Base-by-base conservation (phyloP, 2,888 invertebrate genomes). In the Anticlea derivata region DNA sequence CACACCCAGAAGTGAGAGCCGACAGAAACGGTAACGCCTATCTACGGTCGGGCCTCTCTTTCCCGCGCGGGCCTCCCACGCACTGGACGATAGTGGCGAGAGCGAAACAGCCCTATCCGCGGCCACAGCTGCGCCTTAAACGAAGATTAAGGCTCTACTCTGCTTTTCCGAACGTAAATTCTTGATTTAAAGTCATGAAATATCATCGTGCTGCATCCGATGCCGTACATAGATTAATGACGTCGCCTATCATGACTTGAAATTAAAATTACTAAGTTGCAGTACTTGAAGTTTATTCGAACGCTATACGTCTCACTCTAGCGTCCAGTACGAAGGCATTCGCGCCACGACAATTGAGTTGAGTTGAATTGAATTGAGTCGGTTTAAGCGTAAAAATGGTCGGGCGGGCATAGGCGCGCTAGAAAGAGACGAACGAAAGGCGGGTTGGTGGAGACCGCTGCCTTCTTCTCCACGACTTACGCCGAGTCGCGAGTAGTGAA, bases 321-420 rank as follows among this genome's bases (percentile, higher is more conserved):
- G 81, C 88, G 88, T 86, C 88, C 88, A 81, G 81, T 80, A 68
- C 75, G 76, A 88, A 89, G 89, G 88, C 85, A 83, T 83, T 89
- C 78, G 85, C 83, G 85, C 83, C 75, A 87, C 86, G 89, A 89
- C 87, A 88, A 89, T 89, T 88, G 88, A 89, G 89, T 89, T 89
- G 88, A 88, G 87, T 90, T 89, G 88, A 89, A 89, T 90, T 89
- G 86, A 87, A 88, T 90, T 88, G 89, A 89, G 88, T 88, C 80
- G 88, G 88, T 83, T 83, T 83, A 89, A 87, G 80, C 77, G 88
- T 88, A 89, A 90, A 90, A 90, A 90, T 84, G 84, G 82, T 85
- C 86, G 83, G 86, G 87, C 80, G 88, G 86, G 84, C 67, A 81
- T 80, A 75, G 80, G 72, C 73, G 78, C 83, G 89, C 77, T 79